Evolutionary conservation across 2,797 vertebrate species (phyloP).

Genomic region (Hylomyscus alleni): DNA sequence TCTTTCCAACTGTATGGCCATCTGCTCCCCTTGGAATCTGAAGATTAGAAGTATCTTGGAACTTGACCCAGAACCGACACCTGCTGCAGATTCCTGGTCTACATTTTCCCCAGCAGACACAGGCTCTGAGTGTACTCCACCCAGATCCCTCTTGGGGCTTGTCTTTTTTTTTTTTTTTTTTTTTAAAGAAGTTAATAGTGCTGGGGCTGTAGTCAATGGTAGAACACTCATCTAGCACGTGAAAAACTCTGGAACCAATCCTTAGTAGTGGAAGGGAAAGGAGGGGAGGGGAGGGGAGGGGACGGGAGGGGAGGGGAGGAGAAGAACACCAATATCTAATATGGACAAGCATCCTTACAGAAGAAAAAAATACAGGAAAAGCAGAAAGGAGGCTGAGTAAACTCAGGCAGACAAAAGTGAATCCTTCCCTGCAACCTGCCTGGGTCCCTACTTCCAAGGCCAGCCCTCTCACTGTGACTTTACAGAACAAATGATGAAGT

Average conservation of each 20-base stretch:
- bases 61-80: not conserved
- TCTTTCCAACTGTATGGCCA: constrained; percentile 6
- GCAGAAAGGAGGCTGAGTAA: not conserved
- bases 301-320: too few species aligned
- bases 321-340: not conserved
- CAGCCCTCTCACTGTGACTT: not conserved
- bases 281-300: rapidly evolving
- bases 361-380: not conserved
- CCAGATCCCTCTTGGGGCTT: not conserved
- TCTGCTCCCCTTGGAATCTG: constrained; percentile 28
- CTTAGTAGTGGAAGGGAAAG: not conserved
- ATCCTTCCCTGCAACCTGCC: not conserved
- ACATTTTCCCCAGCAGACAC: not conserved
- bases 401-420: not conserved
- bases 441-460: not conserved
- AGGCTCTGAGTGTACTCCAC: not conserved
- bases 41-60: constrained; percentile 20
- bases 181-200: not conserved
- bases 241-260: not conserved
- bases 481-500: not conserved
- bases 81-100: constrained; percentile 27
- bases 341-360: not conserved
- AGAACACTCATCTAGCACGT: not conserved
- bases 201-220: not conserved
- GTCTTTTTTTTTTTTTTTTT: not conserved